A percentile compares a stretch with the other conserved stretches of the same genome.
phyloP scores from a whole-genome alignment of 2,888 invertebrate genomes.

The Tetheella fluctuosa region DNA sequence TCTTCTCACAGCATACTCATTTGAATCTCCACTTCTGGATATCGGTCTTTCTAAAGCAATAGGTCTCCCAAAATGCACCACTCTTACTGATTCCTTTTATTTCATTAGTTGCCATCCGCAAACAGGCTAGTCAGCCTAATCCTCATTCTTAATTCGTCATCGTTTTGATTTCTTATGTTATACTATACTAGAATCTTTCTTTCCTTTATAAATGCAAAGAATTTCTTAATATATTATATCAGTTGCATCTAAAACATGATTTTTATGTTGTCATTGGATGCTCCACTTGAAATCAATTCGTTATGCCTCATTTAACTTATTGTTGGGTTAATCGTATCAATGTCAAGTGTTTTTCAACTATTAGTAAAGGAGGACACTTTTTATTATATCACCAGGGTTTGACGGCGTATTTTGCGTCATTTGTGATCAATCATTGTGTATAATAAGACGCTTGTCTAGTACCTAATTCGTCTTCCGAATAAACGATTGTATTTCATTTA shows the following conservation, averaged over 20 bases:
- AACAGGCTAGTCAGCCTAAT: no score
- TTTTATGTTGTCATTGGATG: neutral
- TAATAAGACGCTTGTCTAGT: conserved; percentile 15
- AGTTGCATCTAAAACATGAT: neutral
- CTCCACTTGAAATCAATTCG: conserved; percentile 17
- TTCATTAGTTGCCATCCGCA: no score
- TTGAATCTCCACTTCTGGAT: no score
- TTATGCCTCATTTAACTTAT: conserved; percentile 29
- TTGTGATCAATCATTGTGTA: conserved; percentile 11
- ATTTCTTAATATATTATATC: conserved; percentile 7
- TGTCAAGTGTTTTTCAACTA: conserved; percentile 30
- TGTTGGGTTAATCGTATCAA: conserved; percentile 28
- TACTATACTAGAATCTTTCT: no score
- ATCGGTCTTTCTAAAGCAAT: no score
- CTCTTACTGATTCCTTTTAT: no score
- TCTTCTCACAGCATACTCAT: no score
- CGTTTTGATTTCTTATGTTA: no score
- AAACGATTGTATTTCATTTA: conserved; percentile 2
- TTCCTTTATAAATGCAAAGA: no score
- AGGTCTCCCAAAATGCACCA: no score
- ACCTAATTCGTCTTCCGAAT: neutral
- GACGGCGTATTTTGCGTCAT: conserved; percentile 22
- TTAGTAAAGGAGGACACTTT: conserved; percentile 16
- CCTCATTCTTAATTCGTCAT: no score
- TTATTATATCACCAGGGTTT: conserved; percentile 3